Evolutionary conservation across 2,113 vertebrate species (phyloP), one percentile per base, ranked within the genome.

Genomic region (Thalassarche chlororhynchos): DNA sequence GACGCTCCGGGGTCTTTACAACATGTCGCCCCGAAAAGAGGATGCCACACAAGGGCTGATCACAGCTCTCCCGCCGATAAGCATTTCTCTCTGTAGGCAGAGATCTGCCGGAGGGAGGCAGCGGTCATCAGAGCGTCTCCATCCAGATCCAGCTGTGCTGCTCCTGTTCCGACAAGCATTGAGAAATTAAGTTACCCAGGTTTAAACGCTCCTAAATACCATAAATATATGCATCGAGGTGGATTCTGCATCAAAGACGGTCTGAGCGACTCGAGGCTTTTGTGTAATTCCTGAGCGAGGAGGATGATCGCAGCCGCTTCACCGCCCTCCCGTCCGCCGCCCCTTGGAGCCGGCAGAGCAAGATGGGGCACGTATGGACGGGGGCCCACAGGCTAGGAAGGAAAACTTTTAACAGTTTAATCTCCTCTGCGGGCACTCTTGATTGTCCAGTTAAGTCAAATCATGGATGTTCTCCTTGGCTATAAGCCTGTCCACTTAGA

Each of bases 41-140:
- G 21, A 25, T 4, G 28, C 28, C 47, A 25, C 32, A 4, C 15
- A 38, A 8, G 2, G 2, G 4, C 28, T 6, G 47, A 24, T 54
- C 16, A 4, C 1, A 0, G 61, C 75, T 64, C n/a, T 80, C 12
- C 64, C 0, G 0, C 42, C 6, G 26, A 16, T 3, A 4, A 71
- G 36, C 46, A 36, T 40, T 52, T 69, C 38, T 23, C 28, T 61
- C n/a, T 3, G 9, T 6, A 16, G 47, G 64, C 62, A 62, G 31
- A 16, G 66, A 58, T 28, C 9, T 18, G 34, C 87, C 12, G 26
- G 55, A 40, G 25, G 61, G 34, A 28, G 3, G 14, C 40, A 21
- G 16, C 2, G 3, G 28, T 5, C 19, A 1, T 32, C 34, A 52
- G 42, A 1, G 21, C 3, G 0, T 46, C 77, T 12, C 54, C 58